Percentiles rank a stretch among this genome's conserved stretches.
Evolutionary conservation across 1,140 invertebrate genomes (phyloP).

Genomic region (Acyrthosiphon pisum): DNA sequence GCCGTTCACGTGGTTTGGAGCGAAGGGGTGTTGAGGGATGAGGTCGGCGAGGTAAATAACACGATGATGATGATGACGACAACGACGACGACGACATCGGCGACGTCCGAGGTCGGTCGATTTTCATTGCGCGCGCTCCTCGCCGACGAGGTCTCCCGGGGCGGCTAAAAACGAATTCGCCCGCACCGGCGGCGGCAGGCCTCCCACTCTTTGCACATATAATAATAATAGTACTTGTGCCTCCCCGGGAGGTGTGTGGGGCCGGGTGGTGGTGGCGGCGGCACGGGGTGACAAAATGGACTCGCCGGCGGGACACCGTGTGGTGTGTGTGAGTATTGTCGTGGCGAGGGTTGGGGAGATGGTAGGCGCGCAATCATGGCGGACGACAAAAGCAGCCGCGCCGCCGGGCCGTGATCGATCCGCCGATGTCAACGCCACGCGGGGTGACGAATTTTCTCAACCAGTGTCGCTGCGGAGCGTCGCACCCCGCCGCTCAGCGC

Average conservation of each 20-base stretch:
- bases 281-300: constrained; percentile 44
- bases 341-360: too few species aligned
- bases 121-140: constrained; percentile 29
- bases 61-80: not conserved
- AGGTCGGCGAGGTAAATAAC: not conserved
- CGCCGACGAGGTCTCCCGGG: constrained; percentile 28
- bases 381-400: constrained; percentile 49
- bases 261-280: not conserved
- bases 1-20: not conserved
- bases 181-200: not conserved
- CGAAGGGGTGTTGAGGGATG: not conserved
- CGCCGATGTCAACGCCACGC: constrained; percentile 40
- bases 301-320: constrained; percentile 20
- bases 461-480: not conserved
- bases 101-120: constrained; percentile 26
- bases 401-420: constrained; percentile 43
- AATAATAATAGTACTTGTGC: not conserved
- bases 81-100: not conserved
- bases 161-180: constrained; percentile 35
- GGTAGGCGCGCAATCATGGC: constrained; percentile 41
- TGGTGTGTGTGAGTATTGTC: not conserved
- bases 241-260: constrained; percentile 22
- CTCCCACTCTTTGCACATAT: not conserved
- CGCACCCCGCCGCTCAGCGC: not conserved
- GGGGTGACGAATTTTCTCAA: constrained; percentile 51